phyloP scores from a whole-genome alignment of 2,113 vertebrate species.

The Oryzias celebensis region DNA sequence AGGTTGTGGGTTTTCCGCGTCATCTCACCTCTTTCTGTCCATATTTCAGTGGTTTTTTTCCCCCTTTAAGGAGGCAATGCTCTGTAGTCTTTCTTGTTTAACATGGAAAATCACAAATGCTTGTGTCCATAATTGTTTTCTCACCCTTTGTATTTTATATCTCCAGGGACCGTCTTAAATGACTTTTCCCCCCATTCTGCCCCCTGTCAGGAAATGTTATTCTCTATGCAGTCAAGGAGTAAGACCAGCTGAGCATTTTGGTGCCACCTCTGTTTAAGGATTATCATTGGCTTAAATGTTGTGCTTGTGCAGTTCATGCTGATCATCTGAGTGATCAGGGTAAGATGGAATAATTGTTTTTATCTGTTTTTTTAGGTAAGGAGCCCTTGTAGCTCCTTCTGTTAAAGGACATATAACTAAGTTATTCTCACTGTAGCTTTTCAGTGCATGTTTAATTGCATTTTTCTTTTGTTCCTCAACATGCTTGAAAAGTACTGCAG shows the following conservation, averaged over 20 bases:
- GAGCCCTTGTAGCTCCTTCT: not conserved
- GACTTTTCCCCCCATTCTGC: slow-evolving; percentile 45
- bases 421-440: too few relatives aligned
- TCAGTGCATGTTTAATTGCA: too few relatives aligned
- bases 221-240: slow-evolving; percentile 37
- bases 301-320: slow-evolving; percentile 6
- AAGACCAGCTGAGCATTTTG: slow-evolving; percentile 21
- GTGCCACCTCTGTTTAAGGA: slow-evolving; percentile 6
- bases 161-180: slow-evolving; percentile 44
- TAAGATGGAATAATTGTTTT: slow-evolving; percentile 3
- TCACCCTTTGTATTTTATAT: slow-evolving; percentile 62
- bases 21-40: slow-evolving; percentile 15
- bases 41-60: slow-evolving; percentile 19
- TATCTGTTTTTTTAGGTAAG: not conserved
- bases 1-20: slow-evolving; percentile 39
- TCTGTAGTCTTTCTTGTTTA: slow-evolving; percentile 61
- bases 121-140: slow-evolving; percentile 46
- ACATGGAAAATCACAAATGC: slow-evolving; percentile 50
- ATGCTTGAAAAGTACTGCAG: slow-evolving; percentile 14
- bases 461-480: slow-evolving; percentile 1
- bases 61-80: slow-evolving; percentile 35
- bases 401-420: not conserved
- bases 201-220: slow-evolving; percentile 54
- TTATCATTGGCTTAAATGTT: slow-evolving; percentile 7
- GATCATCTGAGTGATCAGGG: slow-evolving; percentile 7